A percentile compares a stretch with the other conserved stretches of the same genome.
Evolutionary conservation across 2,797 vertebrate species (phyloP).

Genomic region (Yasuhikotakia modesta): DNA sequence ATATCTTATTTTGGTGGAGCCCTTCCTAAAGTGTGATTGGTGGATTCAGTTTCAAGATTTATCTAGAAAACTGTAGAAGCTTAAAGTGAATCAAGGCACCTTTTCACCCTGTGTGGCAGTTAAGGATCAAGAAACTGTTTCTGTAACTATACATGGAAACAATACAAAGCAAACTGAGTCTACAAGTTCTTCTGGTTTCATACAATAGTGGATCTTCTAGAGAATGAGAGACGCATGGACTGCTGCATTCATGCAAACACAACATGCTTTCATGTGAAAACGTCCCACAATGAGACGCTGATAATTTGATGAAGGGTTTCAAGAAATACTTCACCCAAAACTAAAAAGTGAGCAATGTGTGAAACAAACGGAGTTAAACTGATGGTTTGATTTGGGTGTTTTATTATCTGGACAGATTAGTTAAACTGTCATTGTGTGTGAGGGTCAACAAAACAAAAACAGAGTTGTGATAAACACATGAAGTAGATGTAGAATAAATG

Average conservation of each 20-base stretch:
- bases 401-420: no score
- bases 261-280: conserved; percentile 30
- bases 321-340: background rate
- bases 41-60: background rate
- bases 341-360: no score
- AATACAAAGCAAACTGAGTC: conserved; percentile 28
- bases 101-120: background rate
- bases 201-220: conserved; percentile 25
- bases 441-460: no score
- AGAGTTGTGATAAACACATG: no score
- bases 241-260: conserved; percentile 15
- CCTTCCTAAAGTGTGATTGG: conserved; percentile 8
- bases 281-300: conserved; percentile 16
- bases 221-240: background rate
- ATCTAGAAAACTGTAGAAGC: background rate
- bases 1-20: background rate
- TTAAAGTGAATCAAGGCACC: background rate
- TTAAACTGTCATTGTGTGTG: no score
- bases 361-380: background rate
- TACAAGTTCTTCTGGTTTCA: conserved; percentile 44
- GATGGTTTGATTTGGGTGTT: no score
- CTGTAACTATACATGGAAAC: conserved; percentile 12
- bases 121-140: conserved; percentile 1
- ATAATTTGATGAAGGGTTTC: background rate
- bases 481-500: no score